Evolutionary conservation across 1,140 invertebrate genomes (phyloP), one percentile per base, ranked within the genome.

Genomic region (Drosophila prosaltans): DNA sequence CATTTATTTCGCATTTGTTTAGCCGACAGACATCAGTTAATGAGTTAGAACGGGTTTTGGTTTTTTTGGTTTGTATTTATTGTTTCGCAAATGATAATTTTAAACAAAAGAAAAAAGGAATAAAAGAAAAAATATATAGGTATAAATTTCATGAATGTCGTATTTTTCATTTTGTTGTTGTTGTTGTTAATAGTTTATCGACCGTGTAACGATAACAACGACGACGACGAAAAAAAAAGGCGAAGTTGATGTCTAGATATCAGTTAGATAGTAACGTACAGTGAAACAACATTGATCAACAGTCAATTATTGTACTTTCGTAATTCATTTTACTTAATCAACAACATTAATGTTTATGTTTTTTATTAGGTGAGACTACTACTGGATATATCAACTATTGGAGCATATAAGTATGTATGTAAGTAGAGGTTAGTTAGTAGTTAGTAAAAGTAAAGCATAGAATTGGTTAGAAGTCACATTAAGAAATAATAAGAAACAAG

Each of bases 1-100:
- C 41, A 45, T 64, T 72, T 39, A n/a, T 65, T 68, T 84, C 71
- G 78, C 85, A 89, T 90, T 90, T 89, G 84, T 89, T 89, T 76
- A 78, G 84, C 84, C 84, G 78, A 70, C 72, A 69, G 72, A 69
- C 72, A 74, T 61, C 66, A 76, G 66, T 69, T 61, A 63, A 82
- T 79, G 69, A 48, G 62, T 78, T 73, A 65, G 65, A 78, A 61
- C 60, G 67, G 64, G 65, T 80, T 70, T 60, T 69, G 45, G 45
- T 69, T 57, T 75, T 74, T 75, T 65, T 40, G 30, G 63, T 67
- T 69, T 64, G 36, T 72, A 72, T 64, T 74, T 36, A 9, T 69
- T 65, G 63, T 64, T 72, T 69, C 69, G 26, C 83, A 88, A 83
- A 77, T 65, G 45, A 51, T 51, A 51, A 51, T 51, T 51, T 10